Evolutionary conservation across 2,113 vertebrate genomes (phyloP), one percentile per base, ranked within the genome.

Genomic region (Misgurnus anguillicaudatus): DNA sequence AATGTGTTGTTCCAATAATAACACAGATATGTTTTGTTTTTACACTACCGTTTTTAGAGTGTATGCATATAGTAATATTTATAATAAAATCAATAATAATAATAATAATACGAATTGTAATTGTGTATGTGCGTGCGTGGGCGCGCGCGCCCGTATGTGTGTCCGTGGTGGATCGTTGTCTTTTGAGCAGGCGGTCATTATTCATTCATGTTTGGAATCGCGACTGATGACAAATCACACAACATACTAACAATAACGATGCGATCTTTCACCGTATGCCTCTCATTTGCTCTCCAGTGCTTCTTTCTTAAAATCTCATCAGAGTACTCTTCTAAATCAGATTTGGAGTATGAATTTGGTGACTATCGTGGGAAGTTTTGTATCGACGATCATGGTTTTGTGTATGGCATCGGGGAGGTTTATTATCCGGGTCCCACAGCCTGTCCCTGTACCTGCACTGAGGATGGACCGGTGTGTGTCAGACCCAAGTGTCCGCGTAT

Each of bases 341-440:
- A 93, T 17, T 6, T 78, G 81, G 93, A 94, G 10, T 92, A 93
- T 77, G 91, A 92, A 77, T 92, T 92, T 63, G 89, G 89, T 1
- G 93, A 94, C 80, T 94, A 94, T 79, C 89, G 93, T 19, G 93
- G 93, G 0, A 92, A 89, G 86, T 93, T 92, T 89, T 94, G 93
- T 73, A 83, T 93, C 41, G 91, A 94, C 82, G 90, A 93, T 51
- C 89, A 92, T 78, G 92, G 93, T 0, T 93, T 92, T 57, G 93
- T 94, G 1, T 93, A 92, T 79, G 84, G 67, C 36, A 89, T 93
- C 80, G 93, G 92, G 6, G 90, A 92, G 75, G 83, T 89, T 0
- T 94, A 90, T 51, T 89, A 89, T 80, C 93, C 93, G 21, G 88
- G 90, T 39, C 82, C 88, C 39, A 38, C 86, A 3, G 89, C 90